Evolutionary conservation across 2,888 invertebrate species (phyloP), one percentile per base, ranked within the genome.

Genomic region (Campoplex capitator): DNA sequence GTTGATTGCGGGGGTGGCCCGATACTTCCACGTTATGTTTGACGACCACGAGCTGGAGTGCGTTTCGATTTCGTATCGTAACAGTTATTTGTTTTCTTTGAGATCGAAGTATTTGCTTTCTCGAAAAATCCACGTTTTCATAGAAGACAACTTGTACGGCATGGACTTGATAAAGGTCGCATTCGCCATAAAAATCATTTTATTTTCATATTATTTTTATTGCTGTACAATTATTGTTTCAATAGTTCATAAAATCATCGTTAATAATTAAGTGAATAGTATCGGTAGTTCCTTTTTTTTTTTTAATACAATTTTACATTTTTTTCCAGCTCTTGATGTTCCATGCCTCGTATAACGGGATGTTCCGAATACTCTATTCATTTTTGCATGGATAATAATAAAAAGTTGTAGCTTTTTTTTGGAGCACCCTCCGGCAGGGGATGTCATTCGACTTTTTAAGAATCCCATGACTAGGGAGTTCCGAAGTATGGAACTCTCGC

Each of bases 381-480:
- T 32, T 16, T 13, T 62, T 62, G 32, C 0, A 32, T 32, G 58
- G 4, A 32, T 13, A 2, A 4, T 0, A 62, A 51, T 2, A 51
- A 62, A 32, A 62, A 62, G 28, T 32, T 3, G 58, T 32, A 16
- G 32, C 58, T 62, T 62, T 62, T 62, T 62, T 62, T 32, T 13
- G 38, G 16, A 62, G 70, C 11, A 42, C 48, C 16, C 70, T 70
- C 1, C 70, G 23, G 32, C 18, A 32, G 76, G 45, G 70, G 65
- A 75, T 65, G 71, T 73, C 75, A 56, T 51, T 76, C 45, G 54
- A n/a, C 51, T 54, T 48, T 28, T 16, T 23, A 62, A 76, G 76
- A 65, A 45, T 76, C 18, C 84, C 74, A 68, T 70, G 79, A 84
- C 79, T 62, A 62, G 16, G 58, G 58, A 32, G 16, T 62, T 62